A percentile compares a stretch with the other conserved stretches of the same genome.
Evolutionary conservation across 2,888 invertebrate genomes (phyloP).

Genomic region (Eubasilissa splendida): DNA sequence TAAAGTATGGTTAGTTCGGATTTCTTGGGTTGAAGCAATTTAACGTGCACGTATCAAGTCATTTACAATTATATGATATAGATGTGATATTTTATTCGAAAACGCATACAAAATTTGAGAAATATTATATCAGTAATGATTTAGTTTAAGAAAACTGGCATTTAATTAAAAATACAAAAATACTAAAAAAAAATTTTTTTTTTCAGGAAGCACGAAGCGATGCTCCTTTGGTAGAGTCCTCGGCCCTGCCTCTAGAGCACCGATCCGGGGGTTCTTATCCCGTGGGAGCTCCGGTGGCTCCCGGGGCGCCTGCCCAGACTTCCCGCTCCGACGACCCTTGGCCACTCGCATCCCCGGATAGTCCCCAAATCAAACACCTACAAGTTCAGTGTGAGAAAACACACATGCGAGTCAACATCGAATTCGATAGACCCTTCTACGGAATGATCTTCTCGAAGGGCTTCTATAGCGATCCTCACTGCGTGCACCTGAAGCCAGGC

Average conservation of each 20-base stretch:
- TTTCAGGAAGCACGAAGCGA: constrained; percentile 84
- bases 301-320: constrained; percentile 67
- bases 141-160: no score
- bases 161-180: not conserved
- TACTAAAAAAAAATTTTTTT: not conserved
- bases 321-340: constrained; percentile 85
- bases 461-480: constrained; percentile 92
- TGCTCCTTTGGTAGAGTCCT: constrained; percentile 84
- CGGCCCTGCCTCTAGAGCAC: constrained; percentile 86
- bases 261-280: constrained; percentile 82
- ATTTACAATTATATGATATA: no score
- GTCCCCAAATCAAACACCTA: constrained; percentile 93
- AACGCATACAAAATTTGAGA: no score
- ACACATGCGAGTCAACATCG: constrained; percentile 95
- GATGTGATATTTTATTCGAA: no score
- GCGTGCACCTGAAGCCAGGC: constrained; percentile 92
- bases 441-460: constrained; percentile 97
- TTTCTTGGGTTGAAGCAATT: no score
- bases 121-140: no score
- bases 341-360: constrained; percentile 91
- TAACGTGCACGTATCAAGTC: no score
- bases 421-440: constrained; percentile 95
- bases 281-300: constrained; percentile 79
- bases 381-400: constrained; percentile 97
- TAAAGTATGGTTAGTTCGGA: no score